A percentile compares a stretch with the other conserved stretches of the same genome.
Evolutionary conservation across 2,888 invertebrate genomes (phyloP).

Genomic region (Phyto melanocephala): DNA sequence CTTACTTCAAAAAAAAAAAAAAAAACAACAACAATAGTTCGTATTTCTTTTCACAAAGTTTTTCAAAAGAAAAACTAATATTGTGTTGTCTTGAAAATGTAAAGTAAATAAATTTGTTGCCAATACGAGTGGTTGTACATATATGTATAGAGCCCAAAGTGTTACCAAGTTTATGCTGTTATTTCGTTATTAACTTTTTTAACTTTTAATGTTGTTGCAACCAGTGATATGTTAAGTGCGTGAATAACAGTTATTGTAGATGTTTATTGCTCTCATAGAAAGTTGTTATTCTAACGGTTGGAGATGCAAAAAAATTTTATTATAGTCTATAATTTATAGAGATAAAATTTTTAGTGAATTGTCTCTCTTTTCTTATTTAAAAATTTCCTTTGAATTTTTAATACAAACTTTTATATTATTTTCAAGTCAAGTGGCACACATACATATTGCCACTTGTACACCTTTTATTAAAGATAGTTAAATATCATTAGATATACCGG

Average conservation of each 20-base stretch:
- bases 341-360: too few relatives aligned
- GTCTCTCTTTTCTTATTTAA: too few relatives aligned
- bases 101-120: slow-evolving; percentile 15
- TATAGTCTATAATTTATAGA: too few relatives aligned
- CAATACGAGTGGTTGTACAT: neutral
- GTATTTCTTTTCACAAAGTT: neutral
- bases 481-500: too few relatives aligned
- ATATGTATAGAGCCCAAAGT: slow-evolving; percentile 25
- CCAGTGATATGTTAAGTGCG: neutral
- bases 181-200: slow-evolving; percentile 39
- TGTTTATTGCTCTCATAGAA: slow-evolving; percentile 4
- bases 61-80: neutral
- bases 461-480: too few relatives aligned
- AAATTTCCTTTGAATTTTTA: too few relatives aligned
- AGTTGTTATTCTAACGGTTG: too few relatives aligned
- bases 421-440: too few relatives aligned
- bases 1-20: too few relatives aligned
- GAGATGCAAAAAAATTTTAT: too few relatives aligned
- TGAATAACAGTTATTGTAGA: neutral
- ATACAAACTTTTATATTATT: too few relatives aligned
- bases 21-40: neutral
- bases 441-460: too few relatives aligned
- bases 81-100: neutral
- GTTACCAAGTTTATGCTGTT: slow-evolving; percentile 47
- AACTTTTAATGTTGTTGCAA: slow-evolving; percentile 40